Evolutionary conservation across 2,888 invertebrate species (phyloP).

Genomic region (Caenorhabditis sp.): DNA sequence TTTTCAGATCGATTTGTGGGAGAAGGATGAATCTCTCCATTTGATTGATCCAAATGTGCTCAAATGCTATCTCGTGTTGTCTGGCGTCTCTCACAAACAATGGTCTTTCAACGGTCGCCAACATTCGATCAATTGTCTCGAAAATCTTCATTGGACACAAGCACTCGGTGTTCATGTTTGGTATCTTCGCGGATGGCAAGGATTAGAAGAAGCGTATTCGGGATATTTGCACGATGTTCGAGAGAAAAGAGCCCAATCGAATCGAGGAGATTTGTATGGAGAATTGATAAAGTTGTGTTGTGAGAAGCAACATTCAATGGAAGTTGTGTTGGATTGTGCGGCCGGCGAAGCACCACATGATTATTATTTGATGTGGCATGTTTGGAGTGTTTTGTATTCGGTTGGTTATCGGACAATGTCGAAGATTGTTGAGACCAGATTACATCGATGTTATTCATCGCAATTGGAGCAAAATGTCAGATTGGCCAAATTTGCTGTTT

Average conservation of each 20-base stretch:
- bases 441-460: slow-evolving; percentile 45
- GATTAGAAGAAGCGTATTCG: slow-evolving; percentile 42
- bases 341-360: slow-evolving; percentile 30
- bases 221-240: slow-evolving; percentile 29
- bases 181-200: slow-evolving; percentile 40
- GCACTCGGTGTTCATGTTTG: slow-evolving; percentile 49
- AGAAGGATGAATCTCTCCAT: slow-evolving; percentile 25
- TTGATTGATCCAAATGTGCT: slow-evolving; percentile 26
- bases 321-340: slow-evolving; percentile 43
- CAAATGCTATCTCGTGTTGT: slow-evolving; percentile 50
- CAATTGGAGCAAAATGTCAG: slow-evolving; percentile 35
- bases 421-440: slow-evolving; percentile 40
- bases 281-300: slow-evolving; percentile 43
- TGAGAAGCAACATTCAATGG: slow-evolving; percentile 37
- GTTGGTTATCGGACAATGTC: slow-evolving; percentile 50
- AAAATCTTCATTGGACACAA: slow-evolving; percentile 51
- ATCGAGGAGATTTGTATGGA: slow-evolving; percentile 34
- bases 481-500: slow-evolving; percentile 42
- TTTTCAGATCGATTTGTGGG: slow-evolving; percentile 41
- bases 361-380: slow-evolving; percentile 46
- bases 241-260: slow-evolving; percentile 17
- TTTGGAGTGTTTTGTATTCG: slow-evolving; percentile 48
- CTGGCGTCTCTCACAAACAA: slow-evolving; percentile 35
- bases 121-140: slow-evolving; percentile 43
- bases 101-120: slow-evolving; percentile 25